Base-by-base conservation (phyloP, 2,113 vertebrate species). In the Rallus limicola region DNA sequence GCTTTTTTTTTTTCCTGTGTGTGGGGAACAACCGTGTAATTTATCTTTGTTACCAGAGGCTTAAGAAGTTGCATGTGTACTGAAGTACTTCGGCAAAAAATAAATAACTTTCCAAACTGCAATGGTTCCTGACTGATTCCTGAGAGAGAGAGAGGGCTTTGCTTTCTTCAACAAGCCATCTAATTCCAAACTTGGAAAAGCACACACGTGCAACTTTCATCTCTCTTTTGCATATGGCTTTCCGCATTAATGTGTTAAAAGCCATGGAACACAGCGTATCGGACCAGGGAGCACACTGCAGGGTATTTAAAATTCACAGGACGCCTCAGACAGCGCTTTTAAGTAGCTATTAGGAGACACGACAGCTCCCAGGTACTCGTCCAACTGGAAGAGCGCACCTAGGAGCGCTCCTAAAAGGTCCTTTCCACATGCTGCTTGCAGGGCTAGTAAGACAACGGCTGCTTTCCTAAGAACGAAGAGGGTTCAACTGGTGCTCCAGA, bases 191-290 rank as follows among this genome's bases (percentile, higher is more conserved):
- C 8, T 31, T 24, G 34, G 67, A 12, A 31, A 80, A 67, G 21
- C 26, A 18, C 13, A 24, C 2, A 3, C 0, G 1, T 0, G 52
- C 11, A 48, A 33, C 46, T 67, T 34, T 1, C 2, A 10, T 6
- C 12, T 25, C 3, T 7, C n/a, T 52, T 52, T 36, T 0, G 0
- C 1, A 15, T 0, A 2, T 0, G 36, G 26, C 10, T 78, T 69
- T 34, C 46, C 13, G 38, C 7, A 29, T 46, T 2, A 33, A 13
- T 5, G 1, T 0, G 16, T 62, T 42, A 42, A 55, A 76, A 63
- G 29, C 2, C 21, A 18, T 0, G 7, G 10, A 9, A 44, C 5
- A 5, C 19, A 10, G 5, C 0, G 0, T 0, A 31, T 2, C 17
- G 44, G 44, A 46, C 44, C 58, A 29, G 38, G 12, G 1, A 10